Evolutionary conservation across 2,113 vertebrate species (phyloP).

Genomic region (Anas platyrhynchos): DNA sequence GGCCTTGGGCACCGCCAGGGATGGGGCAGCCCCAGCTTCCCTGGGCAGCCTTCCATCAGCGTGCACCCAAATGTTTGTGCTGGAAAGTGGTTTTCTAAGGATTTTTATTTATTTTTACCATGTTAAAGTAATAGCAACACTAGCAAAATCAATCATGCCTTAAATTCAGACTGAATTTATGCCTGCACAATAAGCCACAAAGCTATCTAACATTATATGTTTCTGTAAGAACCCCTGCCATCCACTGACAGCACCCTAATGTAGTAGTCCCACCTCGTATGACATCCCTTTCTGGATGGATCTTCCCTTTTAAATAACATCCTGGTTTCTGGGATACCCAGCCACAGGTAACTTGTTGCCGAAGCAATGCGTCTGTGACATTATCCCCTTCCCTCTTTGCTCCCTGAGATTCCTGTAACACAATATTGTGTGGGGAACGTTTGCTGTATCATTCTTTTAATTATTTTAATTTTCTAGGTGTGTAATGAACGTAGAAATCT

Average conservation of each 20-base stretch:
- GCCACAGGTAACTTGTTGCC: not conserved
- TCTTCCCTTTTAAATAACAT: not conserved
- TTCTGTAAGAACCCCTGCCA: no score
- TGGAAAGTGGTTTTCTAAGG: not conserved
- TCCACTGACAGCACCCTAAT: no score
- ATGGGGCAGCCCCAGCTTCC: not conserved
- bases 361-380: not conserved
- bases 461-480: not conserved
- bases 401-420: not conserved
- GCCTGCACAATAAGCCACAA: no score
- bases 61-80: not conserved
- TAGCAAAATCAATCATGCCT: not conserved
- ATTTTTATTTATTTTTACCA: no score
- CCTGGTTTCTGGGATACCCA: not conserved
- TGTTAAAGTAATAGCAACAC: not conserved
- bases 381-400: not conserved
- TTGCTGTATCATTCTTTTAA: not conserved
- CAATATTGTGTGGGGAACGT: accelerated
- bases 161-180: no score
- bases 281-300: not conserved
- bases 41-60: not conserved
- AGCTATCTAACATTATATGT: no score
- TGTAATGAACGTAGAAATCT: not conserved
- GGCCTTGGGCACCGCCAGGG: not conserved
- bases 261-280: not conserved